Evolutionary conservation across 2,797 vertebrate species (phyloP).

Genomic region (Chromobotia macracanthus): DNA sequence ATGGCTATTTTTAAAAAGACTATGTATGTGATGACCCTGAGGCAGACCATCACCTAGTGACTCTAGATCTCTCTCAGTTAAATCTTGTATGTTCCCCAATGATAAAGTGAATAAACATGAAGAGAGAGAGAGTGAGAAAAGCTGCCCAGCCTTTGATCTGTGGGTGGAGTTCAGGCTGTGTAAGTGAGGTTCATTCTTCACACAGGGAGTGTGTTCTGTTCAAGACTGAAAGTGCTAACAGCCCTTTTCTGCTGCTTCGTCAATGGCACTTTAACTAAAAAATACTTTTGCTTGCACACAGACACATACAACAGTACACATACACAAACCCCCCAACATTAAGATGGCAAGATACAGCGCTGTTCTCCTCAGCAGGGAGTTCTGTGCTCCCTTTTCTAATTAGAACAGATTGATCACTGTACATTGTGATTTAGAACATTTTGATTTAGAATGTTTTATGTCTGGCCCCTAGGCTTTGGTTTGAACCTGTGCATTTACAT

Average conservation of each 20-base stretch:
- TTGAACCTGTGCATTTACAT: too few species aligned
- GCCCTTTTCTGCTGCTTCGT: not conserved
- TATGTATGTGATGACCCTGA: not conserved
- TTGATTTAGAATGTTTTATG: constrained; percentile 17
- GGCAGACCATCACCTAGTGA: not conserved
- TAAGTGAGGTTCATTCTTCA: constrained; percentile 23
- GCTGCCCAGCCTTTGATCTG: constrained; percentile 19
- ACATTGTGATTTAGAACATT: too few species aligned
- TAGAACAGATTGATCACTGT: too few species aligned
- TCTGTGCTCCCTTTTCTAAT: constrained; percentile 22
- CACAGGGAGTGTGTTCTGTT: constrained; percentile 20
- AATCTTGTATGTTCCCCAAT: not conserved
- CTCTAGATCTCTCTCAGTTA: not conserved
- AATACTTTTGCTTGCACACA: not conserved
- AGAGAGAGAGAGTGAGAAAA: constrained; percentile 11
- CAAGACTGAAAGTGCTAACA: constrained; percentile 34
- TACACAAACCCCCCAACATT: not conserved
- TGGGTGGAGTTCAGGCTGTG: constrained; percentile 25
- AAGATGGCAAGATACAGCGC: not conserved
- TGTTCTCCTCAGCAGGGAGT: constrained; percentile 14
- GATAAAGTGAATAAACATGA: constrained; percentile 22
- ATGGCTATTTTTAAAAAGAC: not conserved
- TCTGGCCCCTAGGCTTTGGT: constrained; percentile 13
- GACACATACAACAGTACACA: not conserved
- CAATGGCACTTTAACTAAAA: constrained; percentile 3